Percentiles rank a stretch among this genome's conserved stretches.
Evolutionary conservation across 2,797 vertebrate genomes (phyloP).

Genomic region (Chaetodon trifasciatus): DNA sequence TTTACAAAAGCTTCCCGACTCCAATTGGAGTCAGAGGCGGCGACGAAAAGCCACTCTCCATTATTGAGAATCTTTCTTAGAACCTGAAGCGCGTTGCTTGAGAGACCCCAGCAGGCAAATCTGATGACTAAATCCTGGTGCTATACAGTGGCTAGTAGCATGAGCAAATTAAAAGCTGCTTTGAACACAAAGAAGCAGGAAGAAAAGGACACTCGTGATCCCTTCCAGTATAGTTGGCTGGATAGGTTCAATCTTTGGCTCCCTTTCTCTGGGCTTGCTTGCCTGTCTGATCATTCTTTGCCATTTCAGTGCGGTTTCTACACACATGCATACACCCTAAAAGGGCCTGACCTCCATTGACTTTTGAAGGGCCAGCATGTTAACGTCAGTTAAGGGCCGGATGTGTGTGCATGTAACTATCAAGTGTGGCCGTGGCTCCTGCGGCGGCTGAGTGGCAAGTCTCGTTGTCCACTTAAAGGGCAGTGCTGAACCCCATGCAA

Average conservation of each 20-base stretch:
- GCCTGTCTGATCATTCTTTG: constrained; percentile 8
- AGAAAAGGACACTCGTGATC: constrained; percentile 37
- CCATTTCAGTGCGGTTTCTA: constrained; percentile 44
- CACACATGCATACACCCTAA: constrained; percentile 28
- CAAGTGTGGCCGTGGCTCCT: constrained; percentile 52
- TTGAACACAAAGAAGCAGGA: constrained; percentile 31
- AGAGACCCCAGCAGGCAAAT: constrained; percentile 41
- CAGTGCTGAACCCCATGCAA: constrained; percentile 66
- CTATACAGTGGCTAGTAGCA: constrained; percentile 23
- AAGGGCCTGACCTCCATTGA: constrained; percentile 58
- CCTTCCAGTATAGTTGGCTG: constrained; percentile 15
- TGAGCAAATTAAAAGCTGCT: constrained; percentile 57
- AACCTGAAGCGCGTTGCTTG: constrained; percentile 14
- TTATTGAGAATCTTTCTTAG: constrained; percentile 23
- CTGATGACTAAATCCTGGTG: constrained; percentile 58
- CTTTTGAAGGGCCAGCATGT: constrained; percentile 57
- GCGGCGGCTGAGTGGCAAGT: constrained; percentile 57
- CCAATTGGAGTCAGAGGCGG: constrained; percentile 25
- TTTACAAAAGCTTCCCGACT: constrained; percentile 22
- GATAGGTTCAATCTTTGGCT: constrained; percentile 25
- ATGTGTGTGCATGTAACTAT: constrained; percentile 31
- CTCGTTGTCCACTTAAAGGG: constrained; percentile 77
- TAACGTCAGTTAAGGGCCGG: constrained; percentile 50
- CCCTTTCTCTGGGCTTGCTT: constrained; percentile 23
- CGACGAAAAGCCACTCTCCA: constrained; percentile 12